Base-by-base conservation (phyloP, 2,797 vertebrate genomes). In the Sebastes kiyomatsui region DNA sequence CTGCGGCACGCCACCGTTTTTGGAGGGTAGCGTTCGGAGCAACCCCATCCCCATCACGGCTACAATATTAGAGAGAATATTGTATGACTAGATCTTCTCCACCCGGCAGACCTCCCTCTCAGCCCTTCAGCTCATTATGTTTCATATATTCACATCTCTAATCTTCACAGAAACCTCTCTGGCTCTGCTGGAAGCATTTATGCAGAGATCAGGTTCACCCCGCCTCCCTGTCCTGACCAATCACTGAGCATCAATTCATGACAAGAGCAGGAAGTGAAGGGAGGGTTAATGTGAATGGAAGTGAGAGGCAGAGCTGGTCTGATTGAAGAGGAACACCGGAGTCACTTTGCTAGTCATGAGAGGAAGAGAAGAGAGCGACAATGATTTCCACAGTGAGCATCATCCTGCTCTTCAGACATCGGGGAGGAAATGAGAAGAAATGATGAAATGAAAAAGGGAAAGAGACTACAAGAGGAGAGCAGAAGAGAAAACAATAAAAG, bases 291-390 rank as follows among this genome's bases (percentile, higher is more conserved):
- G 30, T 11, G n/a, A 46, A 27, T 6, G 75, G 56, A 27, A 38
- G 28, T 0, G 30, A 74, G 42, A 11, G n/a, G 28, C 54, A 7
- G 56, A 4, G 28, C 20, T 4, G 3, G 13, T 20, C 58, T 54
- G 66, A 76, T 35, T 32, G 72, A 65, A 61, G 69, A 66, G 42
- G 27, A 71, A 22, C 49, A 12, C n/a, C 14, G 70, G 32, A 59
- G 68, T 14, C 58, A 60, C 65, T 70, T 42, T 67, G 12, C 30
- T 38, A 6, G 38, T 59, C 61, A 60, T 25, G 65, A 78, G 56
- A 42, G 6, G 6, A 12, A 23, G 9, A 52, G 28, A 25, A 32
- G 2, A 68, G n/a, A n/a, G 10, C 12, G 2, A n/a, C n/a, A 22
- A 13, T 32, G 27, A 9, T 23, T 42, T 64, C 1, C 18, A 3